Evolutionary conservation across 2,888 invertebrate species (phyloP), one percentile per base, ranked within the genome.

Genomic region (Schizaphis graminum): DNA sequence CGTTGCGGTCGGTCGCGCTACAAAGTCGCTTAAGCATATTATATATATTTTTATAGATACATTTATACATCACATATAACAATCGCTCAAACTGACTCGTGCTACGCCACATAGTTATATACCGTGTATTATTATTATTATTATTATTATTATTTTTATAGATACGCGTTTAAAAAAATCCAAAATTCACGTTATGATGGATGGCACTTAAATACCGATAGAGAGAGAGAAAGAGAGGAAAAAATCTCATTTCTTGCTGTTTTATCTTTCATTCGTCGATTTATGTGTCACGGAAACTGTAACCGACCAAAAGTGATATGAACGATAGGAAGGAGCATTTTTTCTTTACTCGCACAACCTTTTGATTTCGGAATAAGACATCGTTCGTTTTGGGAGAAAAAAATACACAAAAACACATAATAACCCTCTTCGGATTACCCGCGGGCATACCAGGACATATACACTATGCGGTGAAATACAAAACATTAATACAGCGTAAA

Each of bases 111-210:
- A 16, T 56, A 44, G 35, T 13, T 57, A 41, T 89, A 44, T 28
- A 57, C 1, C 77, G n/a, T 2, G 35, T 77, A 77, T 8, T 77
- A 77, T 77, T 77, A 67, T n/a, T 61, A 61, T 61, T 28, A 28
- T 61, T n/a, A 61, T n/a, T n/a, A 67, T 67, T 13, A 77, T 35
- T 21, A 35, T 35, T 21, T 35, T 77, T 41, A 57, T 35, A 86
- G 16, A 11, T 7, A 26, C 5, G 0, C 35, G 57, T 57, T 61
- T 47, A 77, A 77, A 91, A 77, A 77, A 77, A 77, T 35, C 77
- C 67, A 35, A 85, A 91, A 91, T 91, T 57, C n/a, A 0, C 4
- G 49, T 77, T 89, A 41, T 93, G 93, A 93, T 93, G 93, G 93
- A 93, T 93, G 88, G 8, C 53, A 77, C 13, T 67, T 24, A 53